Percentiles rank a stretch among this genome's conserved stretches.
phyloP scores from a whole-genome alignment of 1,140 invertebrate genomes.

The Pentalonia nigronervosa region DNA sequence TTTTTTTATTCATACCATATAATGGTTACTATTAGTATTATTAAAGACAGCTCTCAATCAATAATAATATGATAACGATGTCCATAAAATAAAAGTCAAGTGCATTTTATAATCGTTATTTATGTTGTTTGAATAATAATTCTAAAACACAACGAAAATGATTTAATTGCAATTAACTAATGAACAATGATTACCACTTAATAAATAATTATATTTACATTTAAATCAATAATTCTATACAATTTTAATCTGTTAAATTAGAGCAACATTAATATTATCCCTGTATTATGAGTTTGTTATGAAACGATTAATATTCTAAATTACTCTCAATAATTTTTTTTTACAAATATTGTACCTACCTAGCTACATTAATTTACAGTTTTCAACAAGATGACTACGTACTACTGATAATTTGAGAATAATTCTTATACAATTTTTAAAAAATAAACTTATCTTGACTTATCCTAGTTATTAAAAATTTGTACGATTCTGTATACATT shows the following conservation, averaged over 20 bases:
- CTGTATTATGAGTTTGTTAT: neutral
- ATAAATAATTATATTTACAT: conserved; percentile 10
- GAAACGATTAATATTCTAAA: neutral
- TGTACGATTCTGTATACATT: neutral
- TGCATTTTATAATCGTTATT: no score
- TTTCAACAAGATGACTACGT: neutral
- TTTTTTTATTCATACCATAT: neutral
- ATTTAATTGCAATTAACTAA: neutral
- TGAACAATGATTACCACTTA: neutral
- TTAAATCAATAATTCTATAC: neutral
- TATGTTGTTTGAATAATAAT: neutral
- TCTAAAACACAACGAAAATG: neutral
- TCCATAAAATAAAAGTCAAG: no score
- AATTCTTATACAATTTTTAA: neutral
- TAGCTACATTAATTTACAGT: neutral
- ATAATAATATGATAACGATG: neutral
- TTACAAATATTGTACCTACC: neutral
- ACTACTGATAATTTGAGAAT: neutral
- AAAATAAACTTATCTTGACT: neutral
- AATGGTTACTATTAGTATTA: no score
- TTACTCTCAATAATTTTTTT: neutral
- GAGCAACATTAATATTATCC: neutral
- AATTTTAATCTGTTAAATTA: neutral
- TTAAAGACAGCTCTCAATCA: neutral
- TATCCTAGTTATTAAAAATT: neutral